phyloP scores from a whole-genome alignment of 2,888 invertebrate species.

The Meghimatium bilineatum region DNA sequence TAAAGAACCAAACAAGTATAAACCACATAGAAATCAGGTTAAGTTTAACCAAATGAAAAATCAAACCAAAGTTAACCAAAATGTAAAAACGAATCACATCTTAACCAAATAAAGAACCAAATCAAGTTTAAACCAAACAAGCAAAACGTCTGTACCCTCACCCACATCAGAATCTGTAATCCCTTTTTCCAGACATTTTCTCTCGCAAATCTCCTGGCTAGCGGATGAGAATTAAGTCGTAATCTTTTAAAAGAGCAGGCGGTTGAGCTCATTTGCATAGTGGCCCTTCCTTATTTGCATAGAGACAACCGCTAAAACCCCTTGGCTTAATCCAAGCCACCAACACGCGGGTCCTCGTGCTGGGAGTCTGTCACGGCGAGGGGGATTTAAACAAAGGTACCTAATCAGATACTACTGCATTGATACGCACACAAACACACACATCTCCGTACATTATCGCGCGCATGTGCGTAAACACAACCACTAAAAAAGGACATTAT shows the following conservation, averaged over 20 bases:
- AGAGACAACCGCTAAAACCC: slow-evolving; percentile 43
- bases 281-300: slow-evolving; percentile 46
- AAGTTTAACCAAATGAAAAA: too few species aligned
- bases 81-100: too few species aligned
- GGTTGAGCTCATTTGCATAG: slow-evolving; percentile 47
- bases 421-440: not conserved
- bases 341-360: slow-evolving; percentile 8
- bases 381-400: slow-evolving; percentile 12
- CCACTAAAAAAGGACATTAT: not conserved
- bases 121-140: not conserved
- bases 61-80: too few species aligned
- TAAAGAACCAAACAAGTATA: too few species aligned
- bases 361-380: not conserved
- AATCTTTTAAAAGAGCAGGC: slow-evolving; percentile 47
- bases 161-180: not conserved
- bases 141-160: not conserved
- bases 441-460: not conserved
- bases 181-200: slow-evolving; percentile 31
- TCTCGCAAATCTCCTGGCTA: slow-evolving; percentile 29
- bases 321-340: slow-evolving; percentile 35
- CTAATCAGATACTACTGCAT: slow-evolving; percentile 3
- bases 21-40: too few species aligned
- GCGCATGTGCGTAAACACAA: not conserved
- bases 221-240: slow-evolving; percentile 41
- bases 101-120: not conserved